Evolutionary conservation across 2,797 vertebrate genomes (phyloP).

Genomic region (Hypotaenidia philippensis): DNA sequence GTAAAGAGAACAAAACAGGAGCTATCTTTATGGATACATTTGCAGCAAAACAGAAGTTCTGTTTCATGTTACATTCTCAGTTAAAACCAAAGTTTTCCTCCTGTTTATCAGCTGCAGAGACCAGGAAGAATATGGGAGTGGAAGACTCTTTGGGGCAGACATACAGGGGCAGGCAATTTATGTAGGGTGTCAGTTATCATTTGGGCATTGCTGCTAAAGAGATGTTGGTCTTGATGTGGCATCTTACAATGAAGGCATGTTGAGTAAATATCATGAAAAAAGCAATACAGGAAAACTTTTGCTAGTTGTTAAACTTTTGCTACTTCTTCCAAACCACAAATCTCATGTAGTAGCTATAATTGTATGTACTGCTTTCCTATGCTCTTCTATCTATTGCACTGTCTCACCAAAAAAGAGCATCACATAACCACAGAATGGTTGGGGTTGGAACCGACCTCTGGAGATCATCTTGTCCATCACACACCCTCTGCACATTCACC

Average conservation of each 20-base stretch:
- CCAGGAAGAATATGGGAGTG: not conserved
- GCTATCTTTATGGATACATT: not conserved
- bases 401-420: not conserved
- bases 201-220: not conserved
- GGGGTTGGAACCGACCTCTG: no score
- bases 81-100: not conserved
- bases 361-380: not conserved
- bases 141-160: not conserved
- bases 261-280: not conserved
- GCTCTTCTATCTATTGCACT: not conserved
- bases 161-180: not conserved
- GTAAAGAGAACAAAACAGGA: not conserved
- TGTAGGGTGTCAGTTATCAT: not conserved
- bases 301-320: not conserved
- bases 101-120: not conserved
- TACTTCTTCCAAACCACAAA: not conserved
- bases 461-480: no score
- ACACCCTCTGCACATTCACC: no score
- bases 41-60: slow-evolving; percentile 2
- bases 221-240: not conserved
- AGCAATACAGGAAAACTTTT: not conserved
- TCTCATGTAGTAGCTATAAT: not conserved
- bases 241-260: not conserved
- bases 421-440: no score
- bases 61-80: not conserved